Evolutionary conservation across 2,888 invertebrate species (phyloP).

Genomic region (Ennomos quercinarius): DNA sequence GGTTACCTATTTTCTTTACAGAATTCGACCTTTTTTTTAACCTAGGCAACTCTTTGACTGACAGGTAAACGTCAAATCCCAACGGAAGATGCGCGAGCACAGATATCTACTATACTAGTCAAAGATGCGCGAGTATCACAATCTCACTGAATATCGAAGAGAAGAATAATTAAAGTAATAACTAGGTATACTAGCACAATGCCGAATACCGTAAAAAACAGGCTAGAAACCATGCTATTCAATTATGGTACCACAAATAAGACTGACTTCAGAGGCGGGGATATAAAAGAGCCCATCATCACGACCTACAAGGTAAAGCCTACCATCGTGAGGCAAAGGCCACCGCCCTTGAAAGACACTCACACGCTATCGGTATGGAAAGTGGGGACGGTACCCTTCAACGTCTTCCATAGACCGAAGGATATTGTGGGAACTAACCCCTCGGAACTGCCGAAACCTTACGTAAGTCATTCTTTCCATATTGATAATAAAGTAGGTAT

Average conservation of each 20-base stretch:
- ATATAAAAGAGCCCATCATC: conserved; percentile 37
- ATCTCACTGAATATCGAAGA: no score
- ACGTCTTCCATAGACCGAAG: conserved; percentile 50
- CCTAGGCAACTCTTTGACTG: no score
- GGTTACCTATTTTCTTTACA: no score
- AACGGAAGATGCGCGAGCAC: no score
- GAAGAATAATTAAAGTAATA: no score
- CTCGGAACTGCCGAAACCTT: conserved; percentile 45
- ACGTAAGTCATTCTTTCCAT: conserved; percentile 48
- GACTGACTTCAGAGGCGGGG: conserved; percentile 48
- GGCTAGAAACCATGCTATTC: conserved; percentile 55
- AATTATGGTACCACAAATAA: conserved; percentile 52
- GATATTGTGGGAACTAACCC: conserved; percentile 55
- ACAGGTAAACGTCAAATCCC: no score
- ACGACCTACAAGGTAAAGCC: conserved; percentile 49
- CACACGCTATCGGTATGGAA: conserved; percentile 59
- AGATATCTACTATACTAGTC: no score
- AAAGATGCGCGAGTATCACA: no score
- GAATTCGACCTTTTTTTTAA: no score
- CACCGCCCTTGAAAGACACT: conserved; percentile 50
- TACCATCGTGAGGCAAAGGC: conserved; percentile 17
- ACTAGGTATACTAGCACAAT: no score
- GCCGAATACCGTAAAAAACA: conserved; percentile 32
- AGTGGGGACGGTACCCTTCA: conserved; percentile 50
- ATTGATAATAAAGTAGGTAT: neutral